phyloP scores from a whole-genome alignment of 2,113 vertebrate genomes.

The Phylloscopus trochiloides region DNA sequence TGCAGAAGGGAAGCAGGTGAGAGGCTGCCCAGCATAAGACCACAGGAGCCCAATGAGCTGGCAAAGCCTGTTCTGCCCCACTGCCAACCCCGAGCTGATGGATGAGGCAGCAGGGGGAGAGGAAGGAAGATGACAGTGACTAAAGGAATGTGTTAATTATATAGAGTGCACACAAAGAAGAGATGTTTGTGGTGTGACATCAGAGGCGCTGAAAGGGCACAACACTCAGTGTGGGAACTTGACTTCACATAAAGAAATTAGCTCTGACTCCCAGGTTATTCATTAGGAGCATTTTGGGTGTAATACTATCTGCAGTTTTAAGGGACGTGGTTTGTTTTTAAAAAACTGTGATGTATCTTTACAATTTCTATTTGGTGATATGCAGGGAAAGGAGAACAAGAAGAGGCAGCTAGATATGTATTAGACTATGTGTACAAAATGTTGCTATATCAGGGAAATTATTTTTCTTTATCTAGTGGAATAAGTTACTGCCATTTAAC shows the following conservation, averaged over 20 bases:
- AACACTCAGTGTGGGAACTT: neutral
- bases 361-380: neutral
- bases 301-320: neutral
- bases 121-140: neutral
- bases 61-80: neutral
- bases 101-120: neutral
- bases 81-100: fast-evolving
- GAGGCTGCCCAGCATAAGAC: neutral
- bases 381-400: neutral
- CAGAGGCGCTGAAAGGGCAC: neutral
- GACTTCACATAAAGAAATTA: neutral
- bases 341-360: neutral
- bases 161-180: neutral
- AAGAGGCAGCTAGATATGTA: neutral
- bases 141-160: neutral
- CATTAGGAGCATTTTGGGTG: neutral
- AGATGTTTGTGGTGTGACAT: neutral
- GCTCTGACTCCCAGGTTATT: neutral
- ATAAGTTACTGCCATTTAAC: neutral
- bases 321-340: neutral
- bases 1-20: neutral
- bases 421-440: neutral
- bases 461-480: neutral
- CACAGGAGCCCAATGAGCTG: neutral
- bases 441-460: neutral